phyloP scores from a whole-genome alignment of 2,113 vertebrate genomes.

The Trochalopteron elliotii region DNA sequence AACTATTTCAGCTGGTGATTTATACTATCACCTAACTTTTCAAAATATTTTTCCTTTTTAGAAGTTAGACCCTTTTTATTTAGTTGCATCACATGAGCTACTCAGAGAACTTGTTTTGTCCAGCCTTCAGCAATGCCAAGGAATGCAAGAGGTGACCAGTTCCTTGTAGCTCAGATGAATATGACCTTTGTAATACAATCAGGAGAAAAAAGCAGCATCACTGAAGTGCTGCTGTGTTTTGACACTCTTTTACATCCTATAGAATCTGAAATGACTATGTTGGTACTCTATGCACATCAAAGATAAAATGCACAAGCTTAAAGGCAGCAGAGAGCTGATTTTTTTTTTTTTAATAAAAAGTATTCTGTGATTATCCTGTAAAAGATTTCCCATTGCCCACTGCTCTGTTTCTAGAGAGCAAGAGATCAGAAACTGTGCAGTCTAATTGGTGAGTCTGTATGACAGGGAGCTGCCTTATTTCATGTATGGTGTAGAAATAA shows the following conservation, averaged over 20 bases:
- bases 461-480: constrained; percentile 59
- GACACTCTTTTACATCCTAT: not conserved
- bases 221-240: not conserved
- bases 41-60: not conserved
- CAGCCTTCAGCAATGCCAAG: not conserved
- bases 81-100: not conserved
- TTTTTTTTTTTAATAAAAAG: not conserved
- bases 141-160: not conserved
- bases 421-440: constrained; percentile 60
- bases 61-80: not conserved
- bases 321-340: not conserved
- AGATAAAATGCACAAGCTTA: constrained; percentile 8
- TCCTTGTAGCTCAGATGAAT: not conserved
- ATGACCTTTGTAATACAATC: not conserved
- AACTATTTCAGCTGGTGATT: not conserved
- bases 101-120: not conserved
- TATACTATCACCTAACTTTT: not conserved
- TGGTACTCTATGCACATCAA: not conserved
- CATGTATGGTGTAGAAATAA: constrained; percentile 59
- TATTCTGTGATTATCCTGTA: constrained; percentile 43
- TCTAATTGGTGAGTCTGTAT: constrained; percentile 57
- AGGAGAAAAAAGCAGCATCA: not conserved
- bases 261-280: not conserved
- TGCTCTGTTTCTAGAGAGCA: constrained; percentile 48
- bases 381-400: constrained; percentile 33